A percentile compares a stretch with the other conserved stretches of the same genome.
These are phyloP conservation scores for Imbricaverruca yamaguchii DNA, from an alignment of 2,888 invertebrate species.

Conservation along the genomic window DNA sequence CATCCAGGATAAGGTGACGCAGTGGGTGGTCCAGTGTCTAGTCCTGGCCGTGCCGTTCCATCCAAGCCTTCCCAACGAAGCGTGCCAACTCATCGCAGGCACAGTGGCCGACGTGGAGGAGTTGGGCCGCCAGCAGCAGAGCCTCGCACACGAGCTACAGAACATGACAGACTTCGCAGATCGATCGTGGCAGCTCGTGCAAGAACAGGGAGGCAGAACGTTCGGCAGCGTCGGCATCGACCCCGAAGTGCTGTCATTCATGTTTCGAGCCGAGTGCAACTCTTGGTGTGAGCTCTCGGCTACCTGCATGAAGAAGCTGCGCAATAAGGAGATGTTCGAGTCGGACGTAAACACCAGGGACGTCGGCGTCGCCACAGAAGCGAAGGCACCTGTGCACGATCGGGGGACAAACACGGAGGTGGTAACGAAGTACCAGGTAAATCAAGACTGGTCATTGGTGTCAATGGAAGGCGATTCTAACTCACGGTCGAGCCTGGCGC, in stretches of 20 bases:
- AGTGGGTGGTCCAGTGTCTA: not conserved
- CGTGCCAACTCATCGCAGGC: not conserved
- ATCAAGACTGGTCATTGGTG: constrained; percentile 69
- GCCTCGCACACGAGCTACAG: constrained; percentile 53
- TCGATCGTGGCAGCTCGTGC: constrained; percentile 67
- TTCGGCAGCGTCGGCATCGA: constrained; percentile 78
- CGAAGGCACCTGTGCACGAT: constrained; percentile 75
- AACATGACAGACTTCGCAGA: constrained; percentile 70
- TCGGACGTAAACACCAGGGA: constrained; percentile 80
- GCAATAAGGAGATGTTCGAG: constrained; percentile 55
- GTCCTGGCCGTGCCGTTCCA: not conserved
- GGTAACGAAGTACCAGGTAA: constrained; percentile 81
- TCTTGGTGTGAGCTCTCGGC: constrained; percentile 39
- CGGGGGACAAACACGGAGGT: constrained; percentile 75
- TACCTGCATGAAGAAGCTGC: constrained; percentile 56
- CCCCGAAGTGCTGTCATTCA: constrained; percentile 76
- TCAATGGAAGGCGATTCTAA: constrained; percentile 56
- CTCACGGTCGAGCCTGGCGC: constrained; percentile 17
- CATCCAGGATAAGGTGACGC: not conserved
- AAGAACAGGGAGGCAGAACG: constrained; percentile 78
- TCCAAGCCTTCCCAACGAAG: not conserved
- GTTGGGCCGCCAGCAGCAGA: not conserved
- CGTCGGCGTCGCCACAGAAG: constrained; percentile 75
- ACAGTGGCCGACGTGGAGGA: not conserved
- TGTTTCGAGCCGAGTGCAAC: constrained; percentile 58